phyloP scores from a whole-genome alignment of 1,140 invertebrate genomes.

The Procambarus virginalis region DNA sequence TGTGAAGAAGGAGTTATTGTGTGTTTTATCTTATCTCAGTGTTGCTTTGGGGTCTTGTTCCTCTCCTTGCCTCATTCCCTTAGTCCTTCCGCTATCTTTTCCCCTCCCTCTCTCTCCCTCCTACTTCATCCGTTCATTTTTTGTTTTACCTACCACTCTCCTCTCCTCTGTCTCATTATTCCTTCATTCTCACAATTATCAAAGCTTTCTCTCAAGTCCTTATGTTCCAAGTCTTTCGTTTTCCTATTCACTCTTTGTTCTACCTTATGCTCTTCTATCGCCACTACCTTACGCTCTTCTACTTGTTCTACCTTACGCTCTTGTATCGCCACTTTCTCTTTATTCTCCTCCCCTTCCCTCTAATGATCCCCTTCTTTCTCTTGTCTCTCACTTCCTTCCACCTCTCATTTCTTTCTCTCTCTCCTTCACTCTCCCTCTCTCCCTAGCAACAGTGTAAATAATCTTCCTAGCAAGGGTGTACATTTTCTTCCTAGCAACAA shows the following conservation, averaged over 20 bases:
- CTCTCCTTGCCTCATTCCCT: no score
- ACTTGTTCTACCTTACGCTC: not conserved
- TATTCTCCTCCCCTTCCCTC: not conserved
- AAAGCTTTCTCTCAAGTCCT: no score
- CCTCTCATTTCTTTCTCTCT: not conserved
- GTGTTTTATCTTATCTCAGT: no score
- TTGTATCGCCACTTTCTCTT: not conserved
- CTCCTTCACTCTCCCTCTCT: not conserved
- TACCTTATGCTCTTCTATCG: no score
- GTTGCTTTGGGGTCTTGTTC: no score
- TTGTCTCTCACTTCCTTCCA: not conserved
- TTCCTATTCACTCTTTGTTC: no score
- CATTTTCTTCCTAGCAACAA: no score
- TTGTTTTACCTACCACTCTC: not conserved
- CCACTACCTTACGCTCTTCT: not conserved
- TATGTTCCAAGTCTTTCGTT: no score
- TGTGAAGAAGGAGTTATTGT: no score
- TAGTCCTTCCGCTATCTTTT: no score
- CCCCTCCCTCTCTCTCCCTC: no score
- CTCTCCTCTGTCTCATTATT: not conserved
- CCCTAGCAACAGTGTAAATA: not conserved
- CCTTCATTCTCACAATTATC: no score
- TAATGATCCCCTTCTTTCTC: not conserved
- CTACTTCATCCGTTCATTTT: not conserved
- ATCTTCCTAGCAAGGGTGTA: not conserved